Conservation (phyloP, 2,113 vertebrate species). For the Clarias batrachus region DNA sequence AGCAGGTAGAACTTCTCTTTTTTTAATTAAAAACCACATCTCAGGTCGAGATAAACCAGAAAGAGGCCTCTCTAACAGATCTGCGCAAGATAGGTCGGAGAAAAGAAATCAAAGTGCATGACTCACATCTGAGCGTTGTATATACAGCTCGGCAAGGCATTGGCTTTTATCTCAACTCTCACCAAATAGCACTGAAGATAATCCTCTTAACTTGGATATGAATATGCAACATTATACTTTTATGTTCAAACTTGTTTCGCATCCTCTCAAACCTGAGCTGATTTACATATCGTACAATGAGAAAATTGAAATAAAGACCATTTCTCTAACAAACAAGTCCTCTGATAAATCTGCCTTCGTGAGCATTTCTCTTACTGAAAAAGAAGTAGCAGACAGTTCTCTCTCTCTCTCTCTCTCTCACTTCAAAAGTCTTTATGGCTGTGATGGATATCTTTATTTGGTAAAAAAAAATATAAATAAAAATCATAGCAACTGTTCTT, state of each 20-base stretch:
- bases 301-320: slow-evolving; percentile 51
- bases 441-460: not conserved
- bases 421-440: not conserved
- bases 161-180: slow-evolving; percentile 33
- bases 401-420: not conserved
- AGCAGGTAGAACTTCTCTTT: slow-evolving; percentile 46
- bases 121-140: slow-evolving; percentile 15
- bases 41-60: slow-evolving; percentile 46
- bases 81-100: slow-evolving; percentile 46
- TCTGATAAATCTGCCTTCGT: slow-evolving; percentile 33
- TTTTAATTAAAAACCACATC: slow-evolving; percentile 57
- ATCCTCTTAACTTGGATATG: slow-evolving; percentile 47
- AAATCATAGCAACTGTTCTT: not conserved
- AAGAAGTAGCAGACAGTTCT: not conserved
- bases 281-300: slow-evolving; percentile 45
- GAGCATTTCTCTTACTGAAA: slow-evolving; percentile 34
- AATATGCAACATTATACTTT: slow-evolving; percentile 51
- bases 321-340: not conserved
- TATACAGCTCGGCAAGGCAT: slow-evolving; percentile 9
- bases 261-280: slow-evolving; percentile 37
- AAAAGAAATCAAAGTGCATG: slow-evolving; percentile 42
- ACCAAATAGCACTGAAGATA: slow-evolving; percentile 43
- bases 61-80: slow-evolving; percentile 52
- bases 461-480: not conserved
- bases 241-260: slow-evolving; percentile 41